Percentiles rank a stretch among this genome's conserved stretches.
Evolutionary conservation across 2,888 invertebrate species (phyloP).

Genomic region (Aphidius colemani): DNA sequence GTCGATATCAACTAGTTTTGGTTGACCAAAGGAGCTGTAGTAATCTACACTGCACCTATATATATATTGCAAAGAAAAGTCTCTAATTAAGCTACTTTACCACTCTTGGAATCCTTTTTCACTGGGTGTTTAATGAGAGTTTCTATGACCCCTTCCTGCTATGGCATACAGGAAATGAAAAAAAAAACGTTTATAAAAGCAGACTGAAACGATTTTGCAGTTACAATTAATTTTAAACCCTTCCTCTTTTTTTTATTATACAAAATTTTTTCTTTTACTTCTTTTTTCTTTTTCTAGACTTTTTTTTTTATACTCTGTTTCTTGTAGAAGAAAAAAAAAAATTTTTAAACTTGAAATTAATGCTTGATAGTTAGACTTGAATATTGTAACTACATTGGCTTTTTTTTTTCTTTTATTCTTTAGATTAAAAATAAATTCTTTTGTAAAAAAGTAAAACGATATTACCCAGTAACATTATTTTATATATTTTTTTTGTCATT

Average conservation of each 20-base stretch:
- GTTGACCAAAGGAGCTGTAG: slow-evolving; percentile 22
- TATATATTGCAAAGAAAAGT: slow-evolving; percentile 23
- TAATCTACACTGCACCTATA: no score
- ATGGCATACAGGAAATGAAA: no score
- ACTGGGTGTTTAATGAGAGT: slow-evolving; percentile 30
- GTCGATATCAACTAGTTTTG: slow-evolving; percentile 29
- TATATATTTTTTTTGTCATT: no score
- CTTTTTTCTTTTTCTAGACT: no score
- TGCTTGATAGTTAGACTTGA: no score
- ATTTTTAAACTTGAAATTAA: no score
- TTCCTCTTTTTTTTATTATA: slow-evolving; percentile 9
- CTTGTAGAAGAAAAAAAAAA: no score
- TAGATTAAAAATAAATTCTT: no score
- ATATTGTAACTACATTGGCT: neutral
- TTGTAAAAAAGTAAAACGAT: no score
- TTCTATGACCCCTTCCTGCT: slow-evolving; percentile 1
- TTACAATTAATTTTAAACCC: slow-evolving; percentile 18
- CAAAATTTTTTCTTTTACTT: neutral
- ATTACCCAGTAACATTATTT: no score
- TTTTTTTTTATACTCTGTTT: no score
- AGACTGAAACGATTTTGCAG: slow-evolving; percentile 15
- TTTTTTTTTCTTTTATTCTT: slow-evolving; percentile 2
- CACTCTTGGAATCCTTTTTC: slow-evolving; percentile 28
- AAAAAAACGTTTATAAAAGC: neutral
- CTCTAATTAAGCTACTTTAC: slow-evolving; percentile 36